These are phyloP conservation scores for Drosophila pallidifrons DNA, from an alignment of 1,140 invertebrate species.

Conservation along the genomic window DNA sequence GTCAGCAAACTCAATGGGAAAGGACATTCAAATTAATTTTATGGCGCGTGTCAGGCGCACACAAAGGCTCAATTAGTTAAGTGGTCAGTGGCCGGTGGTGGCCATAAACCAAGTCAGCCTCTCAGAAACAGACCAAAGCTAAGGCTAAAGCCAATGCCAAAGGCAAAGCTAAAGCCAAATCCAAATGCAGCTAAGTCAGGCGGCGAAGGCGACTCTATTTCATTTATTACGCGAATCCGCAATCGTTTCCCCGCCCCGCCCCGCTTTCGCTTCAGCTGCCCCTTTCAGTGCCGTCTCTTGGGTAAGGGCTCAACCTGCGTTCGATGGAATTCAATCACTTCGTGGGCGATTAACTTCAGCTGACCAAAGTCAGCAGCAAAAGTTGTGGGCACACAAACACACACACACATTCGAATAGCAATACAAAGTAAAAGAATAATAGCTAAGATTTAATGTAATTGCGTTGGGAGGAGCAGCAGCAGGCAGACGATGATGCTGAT, in stretches of 20 bases:
- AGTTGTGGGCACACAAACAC: conserved; percentile 49
- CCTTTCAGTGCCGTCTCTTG: conserved; percentile 3
- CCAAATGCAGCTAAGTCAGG: conserved; percentile 64
- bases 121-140: conserved; percentile 63
- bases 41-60: conserved; percentile 74
- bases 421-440: conserved; percentile 81
- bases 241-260: background rate
- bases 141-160: conserved; percentile 13
- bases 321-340: conserved; percentile 83
- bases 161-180: background rate
- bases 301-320: conserved; percentile 66
- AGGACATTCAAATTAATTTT: conserved; percentile 63
- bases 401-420: conserved; percentile 3
- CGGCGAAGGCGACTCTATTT: conserved; percentile 59
- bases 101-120: conserved; percentile 71
- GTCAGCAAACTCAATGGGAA: conserved; percentile 20
- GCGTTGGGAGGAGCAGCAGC: conserved; percentile 43
- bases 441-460: conserved; percentile 82
- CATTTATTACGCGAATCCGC: conserved; percentile 70
- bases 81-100: conserved; percentile 61
- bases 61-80: conserved; percentile 81
- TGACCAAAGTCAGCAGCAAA: conserved; percentile 46
- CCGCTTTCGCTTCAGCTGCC: background rate
- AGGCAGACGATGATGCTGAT: background rate
- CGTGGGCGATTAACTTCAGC: conserved; percentile 78